Evolutionary conservation across 1,140 invertebrate species (phyloP), one percentile per base, ranked within the genome.

Genomic region (Vanessa atalanta): DNA sequence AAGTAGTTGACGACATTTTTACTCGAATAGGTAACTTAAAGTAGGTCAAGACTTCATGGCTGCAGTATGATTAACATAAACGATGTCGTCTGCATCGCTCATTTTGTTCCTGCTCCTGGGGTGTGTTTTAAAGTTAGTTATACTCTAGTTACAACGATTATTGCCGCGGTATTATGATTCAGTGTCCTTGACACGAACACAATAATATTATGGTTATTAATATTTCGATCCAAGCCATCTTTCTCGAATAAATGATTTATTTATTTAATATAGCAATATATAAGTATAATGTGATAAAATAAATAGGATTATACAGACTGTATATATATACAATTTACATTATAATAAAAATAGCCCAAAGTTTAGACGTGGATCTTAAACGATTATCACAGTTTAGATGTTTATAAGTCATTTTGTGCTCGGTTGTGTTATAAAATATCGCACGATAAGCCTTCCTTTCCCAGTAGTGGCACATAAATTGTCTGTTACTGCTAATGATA

Each of bases 51-150:
- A 84, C 65, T 76, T 76, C 51, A 75, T 73, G 73, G 43, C 83
- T 89, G 86, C 82, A 88, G 82, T 83, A 68, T 75, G 65, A 87
- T 89, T 88, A 84, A 78, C 85, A 87, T 89, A 86, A 86, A 76
- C 79, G 68, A 75, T 81, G 82, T 81, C 78, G 81, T 82, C 77
- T 79, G 79, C 79, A 79, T 73, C 14, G 71, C 12, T 66, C 20
- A 66, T 48, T 67, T 67, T 47, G 43, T 57, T 48, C 65, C 26
- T 53, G 53, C 68, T 61, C 47, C 23, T 20, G 57, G 72, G 64
- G 64, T 60, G 64, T 72, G 65, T 69, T 57, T 72, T n/a, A 23
- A 50, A 72, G 37, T 67, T 6, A 48, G 51, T 72, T 67, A 66
- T 67, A 72, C 23, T 72, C 26, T 60, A 72, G 64, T 67, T 66